phyloP scores from a whole-genome alignment of 2,113 vertebrate species.

The Peucedramus taeniatus region DNA sequence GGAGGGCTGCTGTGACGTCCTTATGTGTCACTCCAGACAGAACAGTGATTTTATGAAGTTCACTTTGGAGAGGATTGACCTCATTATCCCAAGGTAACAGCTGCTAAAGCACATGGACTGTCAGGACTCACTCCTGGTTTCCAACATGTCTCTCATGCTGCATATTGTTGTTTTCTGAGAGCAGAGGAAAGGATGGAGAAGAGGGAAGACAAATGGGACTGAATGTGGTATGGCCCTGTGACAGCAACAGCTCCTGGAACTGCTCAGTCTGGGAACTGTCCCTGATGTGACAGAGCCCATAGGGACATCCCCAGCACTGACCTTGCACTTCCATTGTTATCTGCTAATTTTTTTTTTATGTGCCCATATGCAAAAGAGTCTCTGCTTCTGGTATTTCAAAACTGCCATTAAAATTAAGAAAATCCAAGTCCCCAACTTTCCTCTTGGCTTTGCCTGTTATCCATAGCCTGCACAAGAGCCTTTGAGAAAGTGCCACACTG shows the following conservation, averaged over 20 bases:
- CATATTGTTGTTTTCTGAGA: neutral
- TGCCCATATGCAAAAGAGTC: neutral
- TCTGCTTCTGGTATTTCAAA: neutral
- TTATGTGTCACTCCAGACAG: neutral
- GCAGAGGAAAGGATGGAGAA: neutral
- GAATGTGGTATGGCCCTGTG: fast-evolving
- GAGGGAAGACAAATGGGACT: neutral
- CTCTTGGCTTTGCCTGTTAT: neutral
- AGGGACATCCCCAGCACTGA: neutral
- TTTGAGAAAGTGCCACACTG: neutral
- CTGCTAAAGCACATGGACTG: neutral
- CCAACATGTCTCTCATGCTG: neutral
- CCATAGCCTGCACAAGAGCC: no score
- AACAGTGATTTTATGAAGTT: neutral
- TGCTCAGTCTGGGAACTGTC: neutral
- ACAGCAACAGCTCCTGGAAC: neutral
- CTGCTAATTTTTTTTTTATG: neutral
- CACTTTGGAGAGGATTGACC: neutral
- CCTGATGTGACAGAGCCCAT: neutral
- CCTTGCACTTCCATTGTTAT: neutral
- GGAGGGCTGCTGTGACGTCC: neutral
- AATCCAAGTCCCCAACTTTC: fast-evolving
- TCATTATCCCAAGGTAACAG: neutral
- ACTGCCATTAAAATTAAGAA: neutral
- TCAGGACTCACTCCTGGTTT: neutral